A percentile compares a stretch with the other conserved stretches of the same genome.
Evolutionary conservation across 2,113 vertebrate species (phyloP).

Genomic region (Calidris pygmaea): DNA sequence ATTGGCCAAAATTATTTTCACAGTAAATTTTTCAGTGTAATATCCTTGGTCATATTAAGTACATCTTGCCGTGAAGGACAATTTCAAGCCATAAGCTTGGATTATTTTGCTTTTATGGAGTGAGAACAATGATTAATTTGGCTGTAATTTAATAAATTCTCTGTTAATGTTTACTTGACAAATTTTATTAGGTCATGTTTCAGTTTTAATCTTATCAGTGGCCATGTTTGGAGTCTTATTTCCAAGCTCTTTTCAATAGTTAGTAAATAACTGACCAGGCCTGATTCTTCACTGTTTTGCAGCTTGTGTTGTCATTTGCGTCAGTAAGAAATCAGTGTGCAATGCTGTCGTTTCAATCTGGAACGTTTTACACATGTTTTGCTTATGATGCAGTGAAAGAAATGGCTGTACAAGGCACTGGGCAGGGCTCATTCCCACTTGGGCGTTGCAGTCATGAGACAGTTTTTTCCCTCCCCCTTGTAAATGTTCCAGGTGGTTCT

Average conservation of each 20-base stretch:
- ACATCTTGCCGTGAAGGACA: background rate
- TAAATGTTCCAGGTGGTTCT: background rate
- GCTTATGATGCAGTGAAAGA: background rate
- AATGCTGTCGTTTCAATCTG: background rate
- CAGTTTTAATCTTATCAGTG: background rate
- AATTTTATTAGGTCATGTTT: conserved; percentile 1
- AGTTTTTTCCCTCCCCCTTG: background rate
- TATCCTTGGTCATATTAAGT: conserved; percentile 19
- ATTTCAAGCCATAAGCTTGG: background rate
- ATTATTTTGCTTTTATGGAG: background rate
- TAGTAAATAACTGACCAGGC: background rate
- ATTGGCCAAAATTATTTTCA: background rate
- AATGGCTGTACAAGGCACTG: background rate
- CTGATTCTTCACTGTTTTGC: background rate
- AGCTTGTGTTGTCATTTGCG: background rate
- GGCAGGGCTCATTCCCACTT: background rate
- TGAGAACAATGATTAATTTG: conserved; percentile 13
- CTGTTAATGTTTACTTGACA: conserved; percentile 19
- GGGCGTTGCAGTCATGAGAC: background rate
- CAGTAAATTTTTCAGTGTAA: background rate
- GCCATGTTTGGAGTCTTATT: background rate
- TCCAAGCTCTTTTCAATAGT: background rate
- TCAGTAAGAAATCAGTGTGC: background rate
- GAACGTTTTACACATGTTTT: background rate
- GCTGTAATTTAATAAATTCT: background rate